phyloP scores from a whole-genome alignment of 2,888 invertebrate genomes.

The Plebejus argus region DNA sequence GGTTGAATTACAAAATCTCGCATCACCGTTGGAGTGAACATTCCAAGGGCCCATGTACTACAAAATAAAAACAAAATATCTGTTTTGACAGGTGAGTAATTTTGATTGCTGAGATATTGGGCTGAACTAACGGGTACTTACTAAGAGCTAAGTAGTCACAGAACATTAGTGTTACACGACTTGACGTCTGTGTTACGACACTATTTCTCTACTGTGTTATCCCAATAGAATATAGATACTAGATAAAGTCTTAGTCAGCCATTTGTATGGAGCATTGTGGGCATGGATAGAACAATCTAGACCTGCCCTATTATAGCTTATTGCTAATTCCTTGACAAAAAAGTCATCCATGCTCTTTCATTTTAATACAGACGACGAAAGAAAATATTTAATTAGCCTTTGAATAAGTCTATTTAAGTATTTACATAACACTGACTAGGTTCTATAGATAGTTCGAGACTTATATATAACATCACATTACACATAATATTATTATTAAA shows the following conservation, averaged over 20 bases:
- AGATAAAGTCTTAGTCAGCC: neutral
- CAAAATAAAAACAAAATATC: slow-evolving; percentile 28
- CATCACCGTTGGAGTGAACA: slow-evolving; percentile 4
- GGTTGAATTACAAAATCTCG: slow-evolving; percentile 1
- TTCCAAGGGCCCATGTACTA: slow-evolving; percentile 5
- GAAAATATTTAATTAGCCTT: no score
- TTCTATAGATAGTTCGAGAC: no score
- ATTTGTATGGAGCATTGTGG: neutral
- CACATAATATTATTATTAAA: no score
- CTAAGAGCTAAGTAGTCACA: slow-evolving; percentile 15
- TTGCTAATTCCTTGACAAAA: no score
- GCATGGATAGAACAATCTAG: neutral
- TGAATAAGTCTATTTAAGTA: no score
- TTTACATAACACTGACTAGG: no score
- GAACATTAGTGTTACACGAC: slow-evolving; percentile 10
- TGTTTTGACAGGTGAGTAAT: slow-evolving; percentile 30
- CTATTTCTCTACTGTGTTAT: neutral
- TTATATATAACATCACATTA: no score
- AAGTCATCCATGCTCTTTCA: no score
- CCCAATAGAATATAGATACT: neutral
- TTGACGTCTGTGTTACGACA: slow-evolving; percentile 20
- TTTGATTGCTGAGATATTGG: slow-evolving; percentile 31
- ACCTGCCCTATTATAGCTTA: no score
- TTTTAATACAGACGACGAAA: no score
- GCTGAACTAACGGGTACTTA: slow-evolving; percentile 13